Evolutionary conservation across 2,888 invertebrate species (phyloP).

Genomic region (Gerris lacustris): DNA sequence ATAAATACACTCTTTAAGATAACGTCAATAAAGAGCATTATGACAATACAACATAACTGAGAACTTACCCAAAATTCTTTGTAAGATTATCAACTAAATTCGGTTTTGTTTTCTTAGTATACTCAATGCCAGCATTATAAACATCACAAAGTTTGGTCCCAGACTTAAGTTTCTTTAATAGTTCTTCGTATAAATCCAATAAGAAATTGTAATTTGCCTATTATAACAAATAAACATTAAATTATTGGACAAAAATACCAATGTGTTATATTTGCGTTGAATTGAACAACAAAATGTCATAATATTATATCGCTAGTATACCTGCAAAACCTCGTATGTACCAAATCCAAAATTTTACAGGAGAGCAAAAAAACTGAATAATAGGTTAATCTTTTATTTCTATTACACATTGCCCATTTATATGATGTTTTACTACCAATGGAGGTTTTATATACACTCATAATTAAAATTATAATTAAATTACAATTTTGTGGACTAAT

Average conservation of each 20-base stretch:
- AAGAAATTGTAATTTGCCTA: conserved; percentile 87
- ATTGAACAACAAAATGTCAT: background rate
- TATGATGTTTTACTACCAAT: no score
- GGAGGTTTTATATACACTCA: no score
- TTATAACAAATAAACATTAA: conserved; percentile 40
- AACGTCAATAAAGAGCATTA: no score
- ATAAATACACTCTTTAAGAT: no score
- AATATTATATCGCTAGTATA: no score
- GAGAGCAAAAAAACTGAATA: no score
- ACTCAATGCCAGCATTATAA: conserved; percentile 67
- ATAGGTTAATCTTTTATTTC: no score
- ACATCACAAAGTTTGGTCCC: conserved; percentile 74
- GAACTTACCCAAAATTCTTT: conserved; percentile 70
- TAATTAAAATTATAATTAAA: no score
- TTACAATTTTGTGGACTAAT: no score
- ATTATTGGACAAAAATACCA: conserved; percentile 8
- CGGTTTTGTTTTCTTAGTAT: conserved; percentile 77
- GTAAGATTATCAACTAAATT: conserved; percentile 77
- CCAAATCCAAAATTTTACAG: no score
- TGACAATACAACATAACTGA: background rate
- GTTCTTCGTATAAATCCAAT: conserved; percentile 76
- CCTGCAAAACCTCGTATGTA: no score
- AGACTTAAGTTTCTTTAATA: conserved; percentile 69
- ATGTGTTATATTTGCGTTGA: background rate
- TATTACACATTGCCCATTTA: no score